Base-by-base conservation (phyloP, 2,113 vertebrate genomes). In the Paramormyrops kingsleyae region DNA sequence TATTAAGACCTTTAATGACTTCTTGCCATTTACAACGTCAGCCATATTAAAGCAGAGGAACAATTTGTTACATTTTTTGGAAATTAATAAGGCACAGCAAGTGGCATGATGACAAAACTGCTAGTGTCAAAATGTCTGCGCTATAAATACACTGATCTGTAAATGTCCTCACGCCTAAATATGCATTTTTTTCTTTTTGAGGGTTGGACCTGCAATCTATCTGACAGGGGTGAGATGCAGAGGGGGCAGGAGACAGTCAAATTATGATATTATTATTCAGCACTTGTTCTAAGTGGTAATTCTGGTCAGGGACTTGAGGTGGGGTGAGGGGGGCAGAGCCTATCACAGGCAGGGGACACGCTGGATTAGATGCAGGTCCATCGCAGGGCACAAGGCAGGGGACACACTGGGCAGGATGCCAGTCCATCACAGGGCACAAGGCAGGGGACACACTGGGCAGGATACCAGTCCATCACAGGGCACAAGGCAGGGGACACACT, bases 1-100 rank as follows among this genome's bases (percentile, higher is more conserved):
- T 92, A 89, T 89, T 88, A 91, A 66, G 89, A 50, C 88, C 90
- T 77, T 50, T 90, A 89, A 91, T 84, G 90, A 35, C 52, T 83
- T 50, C 59, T 35, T 88, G 88, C 50, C 90, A 91, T 90, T 70
- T 90, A 90, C 39, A 47, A 90, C 21, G n/a, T 89, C 89, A 85
- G 24, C 80, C 59, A 90, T 86, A 90, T 42, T 77, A 90, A 90
- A 89, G 50, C 85, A 53, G 50, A 39, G 46, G 24, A 53, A 52
- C 15, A 53, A 87, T 56, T 35, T 53, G 19, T 53, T 52, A 42
- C 47, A 50, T 87, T 87, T 53, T 39, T n/a, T 35, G 47, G 31
- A 35, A 56, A 87, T 56, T 7, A 56, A 87, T 47, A 84, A 24
- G 42, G 39, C 35, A 21, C 6, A 24, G 80, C 80, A 52, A 53